Evolutionary conservation across 2,113 vertebrate species (phyloP).

Genomic region (Cisticola juncidis): DNA sequence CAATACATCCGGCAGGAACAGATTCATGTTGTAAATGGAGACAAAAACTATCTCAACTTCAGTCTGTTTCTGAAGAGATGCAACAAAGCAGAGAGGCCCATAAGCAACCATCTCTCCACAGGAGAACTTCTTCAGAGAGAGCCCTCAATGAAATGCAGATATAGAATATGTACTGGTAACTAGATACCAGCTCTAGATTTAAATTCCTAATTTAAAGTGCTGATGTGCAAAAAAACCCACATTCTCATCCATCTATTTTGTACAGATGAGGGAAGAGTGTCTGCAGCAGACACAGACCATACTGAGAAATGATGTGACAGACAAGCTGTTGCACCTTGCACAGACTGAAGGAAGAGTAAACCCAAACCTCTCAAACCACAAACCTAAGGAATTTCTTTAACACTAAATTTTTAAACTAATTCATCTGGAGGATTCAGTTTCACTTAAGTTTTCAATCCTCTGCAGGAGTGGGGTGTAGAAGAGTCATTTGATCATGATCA

Average conservation of each 20-base stretch:
- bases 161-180: neutral
- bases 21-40: neutral
- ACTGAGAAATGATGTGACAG: neutral
- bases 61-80: neutral
- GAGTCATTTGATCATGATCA: accelerated
- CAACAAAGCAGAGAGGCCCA: neutral
- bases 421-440: neutral
- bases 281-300: neutral
- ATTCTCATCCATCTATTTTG: neutral
- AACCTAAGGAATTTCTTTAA: neutral
- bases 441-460: neutral
- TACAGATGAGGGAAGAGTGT: neutral
- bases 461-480: neutral
- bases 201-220: neutral
- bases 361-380: neutral
- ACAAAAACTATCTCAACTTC: neutral
- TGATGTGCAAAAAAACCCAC: neutral
- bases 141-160: neutral
- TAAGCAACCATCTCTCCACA: neutral
- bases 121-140: neutral
- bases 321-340: neutral
- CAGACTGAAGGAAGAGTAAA: neutral
- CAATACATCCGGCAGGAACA: neutral
- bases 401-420: neutral
- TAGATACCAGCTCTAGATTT: neutral